A percentile compares a stretch with the other conserved stretches of the same genome.
These are phyloP conservation scores for Puma concolor DNA, from an alignment of 2,113 vertebrate species.

Conservation along the genomic window DNA sequence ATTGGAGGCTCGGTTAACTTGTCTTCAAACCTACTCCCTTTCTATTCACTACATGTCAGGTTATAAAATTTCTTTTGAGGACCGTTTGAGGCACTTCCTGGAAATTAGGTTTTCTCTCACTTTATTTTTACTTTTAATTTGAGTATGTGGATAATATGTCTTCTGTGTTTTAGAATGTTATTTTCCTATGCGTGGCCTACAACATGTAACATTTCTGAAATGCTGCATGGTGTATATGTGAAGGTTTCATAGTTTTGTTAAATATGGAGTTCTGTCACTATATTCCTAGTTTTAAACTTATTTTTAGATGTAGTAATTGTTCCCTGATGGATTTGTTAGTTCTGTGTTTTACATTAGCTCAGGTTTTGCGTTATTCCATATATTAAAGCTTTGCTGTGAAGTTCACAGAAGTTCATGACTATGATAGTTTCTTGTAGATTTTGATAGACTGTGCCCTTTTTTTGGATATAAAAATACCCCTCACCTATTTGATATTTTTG, in stretches of 20 bases:
- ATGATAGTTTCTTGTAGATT: background rate
- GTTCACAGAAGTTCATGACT: background rate
- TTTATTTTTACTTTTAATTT: constrained; percentile 11
- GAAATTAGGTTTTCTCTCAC: background rate
- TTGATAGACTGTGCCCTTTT: background rate
- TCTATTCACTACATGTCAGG: background rate
- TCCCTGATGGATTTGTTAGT: background rate
- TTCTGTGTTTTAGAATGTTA: background rate
- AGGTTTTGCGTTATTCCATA: background rate
- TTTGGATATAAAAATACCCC: background rate
- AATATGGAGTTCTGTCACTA: background rate
- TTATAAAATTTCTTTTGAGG: background rate
- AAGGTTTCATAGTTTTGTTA: background rate
- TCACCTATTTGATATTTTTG: background rate
- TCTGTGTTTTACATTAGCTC: background rate
- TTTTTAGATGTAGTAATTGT: background rate
- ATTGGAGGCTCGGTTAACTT: background rate
- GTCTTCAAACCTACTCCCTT: background rate
- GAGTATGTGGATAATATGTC: background rate
- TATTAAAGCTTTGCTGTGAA: background rate
- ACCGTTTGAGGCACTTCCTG: background rate
- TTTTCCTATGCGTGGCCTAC: background rate
- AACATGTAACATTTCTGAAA: background rate
- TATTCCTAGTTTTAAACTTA: background rate
- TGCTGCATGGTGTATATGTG: background rate